These are phyloP conservation scores for Elymnias hypermnestra DNA, from an alignment of 1,140 invertebrate genomes.

Conservation along the genomic window DNA sequence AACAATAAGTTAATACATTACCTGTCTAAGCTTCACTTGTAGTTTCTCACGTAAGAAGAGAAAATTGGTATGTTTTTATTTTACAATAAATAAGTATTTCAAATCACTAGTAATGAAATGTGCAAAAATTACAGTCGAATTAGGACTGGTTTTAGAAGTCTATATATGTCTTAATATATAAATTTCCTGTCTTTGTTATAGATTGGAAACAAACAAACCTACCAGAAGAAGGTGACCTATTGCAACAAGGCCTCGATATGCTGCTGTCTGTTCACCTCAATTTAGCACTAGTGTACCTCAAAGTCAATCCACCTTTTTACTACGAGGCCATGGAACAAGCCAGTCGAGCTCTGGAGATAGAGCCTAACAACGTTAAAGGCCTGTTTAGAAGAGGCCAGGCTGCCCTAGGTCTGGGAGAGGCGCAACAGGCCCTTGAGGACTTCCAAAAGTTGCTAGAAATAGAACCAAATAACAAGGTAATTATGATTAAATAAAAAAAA, in stretches of 20 bases:
- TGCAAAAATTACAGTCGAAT: too few relatives aligned
- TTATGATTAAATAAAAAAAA: not conserved
- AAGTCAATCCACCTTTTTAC: slow-evolving; percentile 81
- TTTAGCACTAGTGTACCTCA: slow-evolving; percentile 90
- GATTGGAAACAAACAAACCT: too few relatives aligned
- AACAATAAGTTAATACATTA: too few relatives aligned
- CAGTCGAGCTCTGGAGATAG: slow-evolving; percentile 84
- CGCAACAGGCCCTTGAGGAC: slow-evolving; percentile 85
- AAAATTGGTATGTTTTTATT: too few relatives aligned
- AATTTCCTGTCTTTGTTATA: too few relatives aligned
- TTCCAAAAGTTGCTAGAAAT: slow-evolving; percentile 85
- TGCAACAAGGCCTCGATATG: slow-evolving; percentile 80
- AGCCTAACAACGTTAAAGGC: slow-evolving; percentile 91
- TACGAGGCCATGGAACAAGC: slow-evolving; percentile 83
- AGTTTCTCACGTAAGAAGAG: too few relatives aligned
- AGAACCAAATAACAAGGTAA: slow-evolving; percentile 79
- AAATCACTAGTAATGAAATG: too few relatives aligned
- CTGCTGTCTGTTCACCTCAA: slow-evolving; percentile 88
- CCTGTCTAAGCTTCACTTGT: too few relatives aligned
- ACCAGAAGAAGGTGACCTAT: slow-evolving; percentile 54
- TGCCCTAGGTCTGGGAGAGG: slow-evolving; percentile 84
- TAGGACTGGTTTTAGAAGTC: too few relatives aligned
- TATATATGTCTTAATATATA: too few relatives aligned
- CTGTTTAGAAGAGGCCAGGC: slow-evolving; percentile 93
- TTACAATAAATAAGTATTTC: too few relatives aligned